phyloP scores from a whole-genome alignment of 2,113 vertebrate species.

The Taxidea taxus region DNA sequence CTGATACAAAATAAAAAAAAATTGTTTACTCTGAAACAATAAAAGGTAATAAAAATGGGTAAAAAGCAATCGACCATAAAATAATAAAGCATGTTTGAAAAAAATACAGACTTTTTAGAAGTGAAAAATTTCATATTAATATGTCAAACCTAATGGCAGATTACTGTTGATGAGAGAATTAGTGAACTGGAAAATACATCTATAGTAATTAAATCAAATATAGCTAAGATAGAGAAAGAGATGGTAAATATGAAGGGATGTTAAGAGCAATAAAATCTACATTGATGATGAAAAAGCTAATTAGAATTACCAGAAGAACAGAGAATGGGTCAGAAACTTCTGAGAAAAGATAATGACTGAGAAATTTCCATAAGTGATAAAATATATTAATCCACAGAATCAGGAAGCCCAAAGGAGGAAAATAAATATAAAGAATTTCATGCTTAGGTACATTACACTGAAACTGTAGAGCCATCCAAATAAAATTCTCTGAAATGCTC shows the following conservation, averaged over 20 bases:
- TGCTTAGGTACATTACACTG: neutral
- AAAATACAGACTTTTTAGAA: neutral
- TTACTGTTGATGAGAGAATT: neutral
- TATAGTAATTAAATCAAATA: neutral
- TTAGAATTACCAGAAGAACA: neutral
- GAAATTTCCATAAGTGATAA: neutral
- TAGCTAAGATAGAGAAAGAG: neutral
- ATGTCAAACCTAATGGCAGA: neutral
- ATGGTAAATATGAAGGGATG: neutral
- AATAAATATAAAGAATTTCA: neutral
- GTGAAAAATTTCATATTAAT: neutral
- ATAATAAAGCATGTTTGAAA: neutral
- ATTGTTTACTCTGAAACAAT: neutral
- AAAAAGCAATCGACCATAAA: neutral
- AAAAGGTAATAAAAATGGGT: neutral
- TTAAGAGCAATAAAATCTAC: neutral
- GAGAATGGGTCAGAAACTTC: neutral
- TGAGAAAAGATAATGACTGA: neutral
- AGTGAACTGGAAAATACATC: neutral
- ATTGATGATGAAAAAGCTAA: neutral
- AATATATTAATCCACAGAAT: neutral
- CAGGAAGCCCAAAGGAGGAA: neutral
- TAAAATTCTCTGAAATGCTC: neutral
- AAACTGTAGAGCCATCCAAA: neutral
- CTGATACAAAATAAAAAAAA: neutral